Base-by-base conservation (phyloP, 2,113 vertebrate genomes). In the Hippocampus barbouri region DNA sequence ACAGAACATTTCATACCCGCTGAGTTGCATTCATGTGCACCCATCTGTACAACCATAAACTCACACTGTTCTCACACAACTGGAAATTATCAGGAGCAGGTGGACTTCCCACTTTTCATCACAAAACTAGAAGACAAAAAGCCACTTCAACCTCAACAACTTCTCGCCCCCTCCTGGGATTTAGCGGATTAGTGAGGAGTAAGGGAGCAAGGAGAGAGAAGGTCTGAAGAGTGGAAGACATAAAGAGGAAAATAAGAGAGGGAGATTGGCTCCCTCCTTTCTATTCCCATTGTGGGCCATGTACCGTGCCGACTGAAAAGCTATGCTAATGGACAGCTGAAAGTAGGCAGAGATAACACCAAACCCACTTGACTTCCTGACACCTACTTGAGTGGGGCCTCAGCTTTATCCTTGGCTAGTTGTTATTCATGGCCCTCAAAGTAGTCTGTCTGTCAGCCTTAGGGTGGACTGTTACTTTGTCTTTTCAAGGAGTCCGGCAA, bases 291-390 rank as follows among this genome's bases (percentile, higher is more conserved):
- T 87, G 88, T 85, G 84, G 89, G 73, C 87, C 75, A 76, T 86
- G 82, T 85, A 79, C 88, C 74, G 74, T 89, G 85, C 84, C 45
- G 78, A 86, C 84, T 92, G 91, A 93, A 93, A 91, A 88, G 90
- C 83, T 91, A 92, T 92, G 92, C 87, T 92, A 93, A 93, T 93
- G 89, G 86, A 79, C 82, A 88, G 87, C 88, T 83, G 88, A 89
- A 91, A 88, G 86, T 86, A 83, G 69, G 72, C 82, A 81, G 69
- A 85, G 89, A 92, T 93, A 92, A 92, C 88, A 86, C 83, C 88
- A 90, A 90, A 87, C 88, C 87, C 89, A 90, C 91, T 92, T 91
- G 91, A 93, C 92, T 92, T 85, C 76, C 86, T 91, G 90, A 92
- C 89, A 89, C 88, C 84, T 76, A 83, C 85, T 87, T 86, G 85